Conservation (phyloP, 2,113 vertebrate genomes). For the Atrichornis clamosus region DNA sequence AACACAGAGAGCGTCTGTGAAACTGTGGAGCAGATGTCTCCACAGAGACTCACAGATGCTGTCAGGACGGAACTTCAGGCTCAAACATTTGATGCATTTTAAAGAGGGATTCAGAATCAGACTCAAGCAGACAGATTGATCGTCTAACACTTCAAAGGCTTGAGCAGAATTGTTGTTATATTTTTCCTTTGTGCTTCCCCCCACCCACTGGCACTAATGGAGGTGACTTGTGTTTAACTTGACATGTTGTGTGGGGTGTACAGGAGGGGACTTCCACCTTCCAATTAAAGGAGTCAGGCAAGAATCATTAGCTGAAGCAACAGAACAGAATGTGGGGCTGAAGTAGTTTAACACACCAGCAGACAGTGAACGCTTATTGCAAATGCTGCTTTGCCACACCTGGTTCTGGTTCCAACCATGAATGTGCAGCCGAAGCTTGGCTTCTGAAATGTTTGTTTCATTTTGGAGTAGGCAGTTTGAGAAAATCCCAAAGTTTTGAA, state of each 20-base stretch:
- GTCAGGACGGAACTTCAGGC: constrained; percentile 77
- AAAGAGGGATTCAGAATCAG: constrained; percentile 76
- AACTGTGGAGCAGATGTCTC: constrained; percentile 75
- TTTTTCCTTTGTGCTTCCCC: constrained; percentile 62
- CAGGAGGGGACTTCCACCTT: constrained; percentile 27
- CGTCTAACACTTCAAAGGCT: constrained; percentile 78
- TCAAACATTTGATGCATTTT: constrained; percentile 82
- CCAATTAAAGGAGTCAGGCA: constrained; percentile 23
- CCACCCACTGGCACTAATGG: constrained; percentile 31
- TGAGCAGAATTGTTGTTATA: constrained; percentile 50
- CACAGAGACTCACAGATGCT: constrained; percentile 80
- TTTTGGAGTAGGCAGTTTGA: not conserved
- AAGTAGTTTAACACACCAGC: not conserved
- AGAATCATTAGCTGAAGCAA: constrained; percentile 27
- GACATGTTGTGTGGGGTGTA: not conserved
- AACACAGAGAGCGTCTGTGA: constrained; percentile 75
- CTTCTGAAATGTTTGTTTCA: not conserved
- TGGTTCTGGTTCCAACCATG: not conserved
- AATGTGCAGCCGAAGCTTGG: not conserved
- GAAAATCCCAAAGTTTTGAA: constrained; percentile 2
- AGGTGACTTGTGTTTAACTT: constrained; percentile 56
- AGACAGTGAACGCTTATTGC: not conserved
- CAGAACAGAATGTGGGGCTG: not conserved
- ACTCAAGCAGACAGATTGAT: constrained; percentile 79
- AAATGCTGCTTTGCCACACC: not conserved